Evolutionary conservation across 2,888 invertebrate species (phyloP), one percentile per base, ranked within the genome.

Genomic region (Limnephilus auricula): DNA sequence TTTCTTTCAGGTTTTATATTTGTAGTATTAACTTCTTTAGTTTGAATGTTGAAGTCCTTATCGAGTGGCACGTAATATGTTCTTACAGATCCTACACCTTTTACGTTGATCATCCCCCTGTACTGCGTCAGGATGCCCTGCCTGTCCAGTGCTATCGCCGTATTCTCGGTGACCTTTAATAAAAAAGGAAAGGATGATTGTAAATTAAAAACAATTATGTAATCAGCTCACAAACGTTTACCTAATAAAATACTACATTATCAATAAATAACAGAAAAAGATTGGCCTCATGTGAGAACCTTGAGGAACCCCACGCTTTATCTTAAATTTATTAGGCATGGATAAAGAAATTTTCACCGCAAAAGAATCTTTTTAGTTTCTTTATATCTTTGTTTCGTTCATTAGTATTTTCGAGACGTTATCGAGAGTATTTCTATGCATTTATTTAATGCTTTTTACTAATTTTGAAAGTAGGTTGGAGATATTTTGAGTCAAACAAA

Each of bases 11-110:
- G 10, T 79, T 79, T 89, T 50, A 25, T 50, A n/a, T 32, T 32
- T 34, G 30, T 34, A 83, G 83, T 25, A n/a, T 93, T 82, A 95
- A 94, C 92, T 95, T 4, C 31, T 50, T 86, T 86, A 31, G 40
- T 95, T 93, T 94, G 95, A 90, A 96, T 94, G 93, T 96, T 95
- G 93, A 96, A 96, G 91, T 96, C 94, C 79, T 97, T 96, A 94
- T 97, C 97, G 25, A 98, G 95, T 25, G 96, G 96, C 13, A 98
- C 97, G 94, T 97, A 97, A 94, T 97, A 98, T 5, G 98, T 98
- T 93, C 97, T 97, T 31, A 98, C 96, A 93, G 96, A 95, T 32
- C 96, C 96, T 92, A 96, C 97, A 0, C 98, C 98, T 95, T 98
- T 98, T 0, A 98, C 97, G 93, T 95, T 96, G 0, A 97, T 97